Base-by-base conservation (phyloP, 2,797 vertebrate genomes). In the Orientallactaga sibirica region DNA sequence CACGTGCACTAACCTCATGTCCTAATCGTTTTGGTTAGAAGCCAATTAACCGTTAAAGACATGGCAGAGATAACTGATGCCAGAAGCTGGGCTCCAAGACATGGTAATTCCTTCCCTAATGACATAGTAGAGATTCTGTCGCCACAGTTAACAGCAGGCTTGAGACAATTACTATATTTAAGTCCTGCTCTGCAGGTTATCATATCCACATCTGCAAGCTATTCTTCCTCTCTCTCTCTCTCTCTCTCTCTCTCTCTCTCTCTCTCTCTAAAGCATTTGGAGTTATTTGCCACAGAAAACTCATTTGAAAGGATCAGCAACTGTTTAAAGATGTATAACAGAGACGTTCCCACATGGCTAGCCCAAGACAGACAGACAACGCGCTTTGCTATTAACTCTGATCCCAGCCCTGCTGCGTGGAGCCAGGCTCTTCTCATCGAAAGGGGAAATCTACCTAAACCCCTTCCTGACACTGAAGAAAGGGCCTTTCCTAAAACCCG, bases 111-210 rank as follows among this genome's bases (percentile, higher is more conserved):
- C 81, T 97, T 82, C 92, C 83, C 78, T 97, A 97, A 97, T 97
- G 96, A 97, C 96, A 97, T 89, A 94, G 96, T 93, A 96, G 96
- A 95, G 96, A 95, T 88, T 78, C 96, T 97, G 97, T 97, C 94
- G 74, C 97, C 97, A 95, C 92, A 94, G 95, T 95, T 97, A 97
- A 97, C 93, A 97, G 90, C 90, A 95, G 96, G 80, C 95, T 97
- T 76, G 77, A 97, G 96, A 97, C 96, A 96, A 96, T 97, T 95
- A 97, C 96, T 97, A 62, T 96, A 94, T 95, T 97, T 97, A 97
- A 97, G 92, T 76, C 33, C 1, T 86, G 86, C 86, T 96, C 90
- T 95, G 88, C 95, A 97, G 96, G 95, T 97, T 96, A 96, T 97
- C 96, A 87, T 96, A 85, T 75, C 90, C 96, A 97, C 97, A 97